Percentiles rank a stretch among this genome's conserved stretches.
These are phyloP conservation scores for Drosophila sechellia DNA, from an alignment of 1,140 invertebrate species.

Conservation along the genomic window DNA sequence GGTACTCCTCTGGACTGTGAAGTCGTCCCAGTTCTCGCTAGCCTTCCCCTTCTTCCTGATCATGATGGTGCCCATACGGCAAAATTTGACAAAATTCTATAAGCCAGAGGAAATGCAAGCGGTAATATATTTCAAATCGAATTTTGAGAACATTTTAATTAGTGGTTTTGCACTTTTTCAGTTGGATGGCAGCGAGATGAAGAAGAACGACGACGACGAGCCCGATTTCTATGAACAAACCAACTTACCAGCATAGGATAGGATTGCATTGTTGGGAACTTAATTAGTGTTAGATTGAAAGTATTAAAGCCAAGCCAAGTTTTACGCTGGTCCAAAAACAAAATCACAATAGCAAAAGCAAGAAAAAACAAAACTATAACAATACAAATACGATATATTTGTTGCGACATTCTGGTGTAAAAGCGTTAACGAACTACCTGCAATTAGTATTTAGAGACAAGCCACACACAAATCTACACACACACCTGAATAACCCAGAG, in stretches of 20 bases:
- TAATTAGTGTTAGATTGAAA: conserved; percentile 68
- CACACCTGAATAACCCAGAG: conserved; percentile 45
- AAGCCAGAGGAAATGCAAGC: conserved; percentile 92
- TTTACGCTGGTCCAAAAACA: conserved; percentile 35
- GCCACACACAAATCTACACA: conserved; percentile 29
- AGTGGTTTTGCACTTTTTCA: conserved; percentile 69
- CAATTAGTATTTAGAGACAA: conserved; percentile 73
- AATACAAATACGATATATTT: conserved; percentile 41
- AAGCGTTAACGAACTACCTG: conserved; percentile 77
- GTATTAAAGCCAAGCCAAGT: conserved; percentile 69
- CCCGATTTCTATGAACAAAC: conserved; percentile 96
- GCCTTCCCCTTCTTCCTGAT: conserved; percentile 97
- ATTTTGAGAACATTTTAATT: not conserved
- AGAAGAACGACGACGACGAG: conserved; percentile 92
- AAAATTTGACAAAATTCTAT: conserved; percentile 89
- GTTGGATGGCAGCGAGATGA: conserved; percentile 93
- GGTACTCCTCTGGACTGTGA: conserved; percentile 92
- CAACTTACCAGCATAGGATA: conserved; percentile 89
- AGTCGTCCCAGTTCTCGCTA: conserved; percentile 93
- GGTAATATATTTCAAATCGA: conserved; percentile 85
- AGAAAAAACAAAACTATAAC: conserved; percentile 27
- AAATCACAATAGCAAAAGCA: conserved; percentile 16
- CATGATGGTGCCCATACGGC: conserved; percentile 94
- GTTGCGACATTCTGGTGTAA: conserved; percentile 63
- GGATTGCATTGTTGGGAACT: conserved; percentile 13